Percentiles rank a stretch among this genome's conserved stretches.
Conservation (phyloP, 2,113 vertebrate genomes). For the Mastomys coucha region DNA sequence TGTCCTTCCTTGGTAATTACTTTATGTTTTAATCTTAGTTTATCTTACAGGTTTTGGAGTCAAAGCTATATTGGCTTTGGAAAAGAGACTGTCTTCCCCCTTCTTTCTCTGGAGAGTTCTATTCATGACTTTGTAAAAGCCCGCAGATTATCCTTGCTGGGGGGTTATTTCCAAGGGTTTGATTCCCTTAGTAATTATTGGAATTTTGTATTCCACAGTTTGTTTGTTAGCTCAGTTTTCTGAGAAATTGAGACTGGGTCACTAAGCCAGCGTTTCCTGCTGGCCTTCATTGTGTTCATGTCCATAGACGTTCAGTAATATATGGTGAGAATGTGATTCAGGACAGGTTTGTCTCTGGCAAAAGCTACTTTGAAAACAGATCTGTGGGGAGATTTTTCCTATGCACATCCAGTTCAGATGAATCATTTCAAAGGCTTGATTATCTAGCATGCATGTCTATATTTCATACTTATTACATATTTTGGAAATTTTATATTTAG, state of each 20-base stretch:
- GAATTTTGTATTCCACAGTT: neutral
- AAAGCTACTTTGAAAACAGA: conserved; percentile 36
- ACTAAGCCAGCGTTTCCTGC: neutral
- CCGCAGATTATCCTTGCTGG: neutral
- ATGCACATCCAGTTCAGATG: neutral
- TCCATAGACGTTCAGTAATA: neutral
- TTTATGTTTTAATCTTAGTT: neutral
- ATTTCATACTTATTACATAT: conserved; percentile 36
- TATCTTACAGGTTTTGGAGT: neutral
- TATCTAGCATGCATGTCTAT: conserved; percentile 40
- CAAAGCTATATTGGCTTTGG: neutral
- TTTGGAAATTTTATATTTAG: conserved; percentile 55
- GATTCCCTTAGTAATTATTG: neutral
- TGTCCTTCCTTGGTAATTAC: neutral
- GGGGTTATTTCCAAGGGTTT: neutral
- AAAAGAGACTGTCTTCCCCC: neutral
- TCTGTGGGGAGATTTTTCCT: neutral
- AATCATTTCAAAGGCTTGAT: conserved; percentile 29
- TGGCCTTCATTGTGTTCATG: neutral
- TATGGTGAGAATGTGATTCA: neutral
- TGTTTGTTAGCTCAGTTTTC: neutral
- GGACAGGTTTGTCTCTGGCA: neutral
- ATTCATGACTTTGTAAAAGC: neutral
- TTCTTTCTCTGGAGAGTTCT: neutral
- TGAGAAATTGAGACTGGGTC: neutral